A percentile compares a stretch with the other conserved stretches of the same genome.
Conservation (phyloP, 2,888 invertebrate genomes). For the Drosophila austrosaltans region DNA sequence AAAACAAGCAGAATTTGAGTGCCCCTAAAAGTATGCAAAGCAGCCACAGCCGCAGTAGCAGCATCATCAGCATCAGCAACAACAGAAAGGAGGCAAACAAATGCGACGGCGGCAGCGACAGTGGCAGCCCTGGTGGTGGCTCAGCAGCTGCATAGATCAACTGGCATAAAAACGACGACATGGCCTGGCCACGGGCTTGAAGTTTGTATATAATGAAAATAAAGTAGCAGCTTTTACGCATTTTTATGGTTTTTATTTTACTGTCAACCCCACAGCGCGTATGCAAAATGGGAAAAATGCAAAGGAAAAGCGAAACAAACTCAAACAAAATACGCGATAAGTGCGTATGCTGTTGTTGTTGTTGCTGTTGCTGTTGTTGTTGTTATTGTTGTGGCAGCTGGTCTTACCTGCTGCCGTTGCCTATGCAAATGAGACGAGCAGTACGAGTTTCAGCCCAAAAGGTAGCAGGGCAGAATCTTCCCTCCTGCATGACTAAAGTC, state of each 20-base stretch:
- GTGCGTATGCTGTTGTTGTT: slow-evolving; percentile 25
- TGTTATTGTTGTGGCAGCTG: slow-evolving; percentile 19
- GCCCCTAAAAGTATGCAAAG: slow-evolving; percentile 70
- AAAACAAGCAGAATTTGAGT: slow-evolving; percentile 57
- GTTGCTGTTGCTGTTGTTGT: slow-evolving; percentile 6
- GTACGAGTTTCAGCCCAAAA: not conserved
- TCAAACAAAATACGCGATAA: slow-evolving; percentile 36
- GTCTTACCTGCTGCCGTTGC: slow-evolving; percentile 42
- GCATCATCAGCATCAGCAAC: slow-evolving; percentile 14
- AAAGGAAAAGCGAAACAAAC: slow-evolving; percentile 9
- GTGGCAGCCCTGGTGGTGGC: no score
- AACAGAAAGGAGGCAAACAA: slow-evolving; percentile 13
- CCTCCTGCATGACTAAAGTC: slow-evolving; percentile 14
- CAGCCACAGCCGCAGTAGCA: slow-evolving; percentile 40
- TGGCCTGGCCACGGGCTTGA: slow-evolving; percentile 22
- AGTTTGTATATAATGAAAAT: slow-evolving; percentile 65
- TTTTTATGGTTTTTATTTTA: slow-evolving; percentile 72
- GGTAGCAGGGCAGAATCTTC: not conserved
- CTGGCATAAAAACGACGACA: slow-evolving; percentile 42
- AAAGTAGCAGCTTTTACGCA: slow-evolving; percentile 76
- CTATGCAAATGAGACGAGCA: slow-evolving; percentile 61
- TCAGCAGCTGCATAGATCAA: slow-evolving; percentile 53
- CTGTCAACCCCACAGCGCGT: slow-evolving; percentile 54
- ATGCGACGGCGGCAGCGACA: not conserved
- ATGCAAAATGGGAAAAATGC: slow-evolving; percentile 6